phyloP scores from a whole-genome alignment of 2,888 invertebrate species.

The Apomyelois bistriatella region DNA sequence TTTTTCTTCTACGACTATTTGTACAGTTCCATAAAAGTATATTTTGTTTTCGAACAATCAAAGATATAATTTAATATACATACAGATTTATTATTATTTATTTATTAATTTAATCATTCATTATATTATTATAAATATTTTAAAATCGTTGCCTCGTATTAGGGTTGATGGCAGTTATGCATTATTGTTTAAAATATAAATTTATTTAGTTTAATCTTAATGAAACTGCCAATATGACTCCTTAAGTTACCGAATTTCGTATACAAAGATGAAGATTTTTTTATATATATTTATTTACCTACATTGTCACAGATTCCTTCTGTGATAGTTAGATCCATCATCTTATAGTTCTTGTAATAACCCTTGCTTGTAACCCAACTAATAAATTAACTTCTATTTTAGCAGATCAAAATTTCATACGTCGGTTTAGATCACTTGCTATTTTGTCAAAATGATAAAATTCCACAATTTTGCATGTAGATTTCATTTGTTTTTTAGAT shows the following conservation, averaged over 20 bases:
- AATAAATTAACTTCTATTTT: slow-evolving; percentile 66
- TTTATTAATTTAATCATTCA: slow-evolving; percentile 50
- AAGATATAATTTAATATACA: slow-evolving; percentile 63
- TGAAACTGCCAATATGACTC: slow-evolving; percentile 64
- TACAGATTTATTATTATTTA: slow-evolving; percentile 59
- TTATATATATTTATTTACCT: slow-evolving; percentile 43
- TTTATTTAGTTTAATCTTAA: slow-evolving; percentile 49
- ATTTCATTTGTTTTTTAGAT: slow-evolving; percentile 37
- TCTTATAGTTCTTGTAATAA: slow-evolving; percentile 65
- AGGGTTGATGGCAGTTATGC: slow-evolving; percentile 57
- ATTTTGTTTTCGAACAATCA: slow-evolving; percentile 63
- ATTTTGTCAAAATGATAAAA: slow-evolving; percentile 17
- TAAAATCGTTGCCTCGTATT: slow-evolving; percentile 55
- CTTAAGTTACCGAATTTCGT: slow-evolving; percentile 71
- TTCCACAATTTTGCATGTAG: slow-evolving; percentile 49
- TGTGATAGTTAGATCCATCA: slow-evolving; percentile 43
- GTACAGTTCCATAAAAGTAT: slow-evolving; percentile 69
- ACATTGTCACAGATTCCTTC: slow-evolving; percentile 37
- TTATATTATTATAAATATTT: slow-evolving; percentile 59
- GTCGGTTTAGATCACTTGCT: slow-evolving; percentile 17
- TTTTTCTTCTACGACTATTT: slow-evolving; percentile 52
- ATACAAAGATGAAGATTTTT: slow-evolving; percentile 64
- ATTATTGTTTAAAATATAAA: slow-evolving; percentile 48
- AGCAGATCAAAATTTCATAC: slow-evolving; percentile 36
- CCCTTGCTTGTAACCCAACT: slow-evolving; percentile 80